phyloP scores from a whole-genome alignment of 2,797 vertebrate species.

The Alcedo quadribrachys region DNA sequence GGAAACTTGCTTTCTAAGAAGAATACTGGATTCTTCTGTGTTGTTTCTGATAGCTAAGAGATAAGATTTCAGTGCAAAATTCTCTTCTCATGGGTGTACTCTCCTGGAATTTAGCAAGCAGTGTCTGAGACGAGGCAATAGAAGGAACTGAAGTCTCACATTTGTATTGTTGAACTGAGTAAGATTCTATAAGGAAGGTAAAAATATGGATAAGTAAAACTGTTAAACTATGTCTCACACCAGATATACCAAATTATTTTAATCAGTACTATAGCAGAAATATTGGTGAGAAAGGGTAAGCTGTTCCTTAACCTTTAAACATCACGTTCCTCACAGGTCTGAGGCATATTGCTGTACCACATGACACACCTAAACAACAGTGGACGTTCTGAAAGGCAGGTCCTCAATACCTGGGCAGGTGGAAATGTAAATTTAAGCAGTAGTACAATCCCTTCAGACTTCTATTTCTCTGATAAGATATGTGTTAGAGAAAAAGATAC shows the following conservation, averaged over 20 bases:
- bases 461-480: background rate
- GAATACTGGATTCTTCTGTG: background rate
- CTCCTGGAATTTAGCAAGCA: background rate
- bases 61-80: background rate
- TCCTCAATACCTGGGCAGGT: background rate
- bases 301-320: background rate
- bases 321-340: background rate
- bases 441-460: background rate
- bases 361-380: background rate
- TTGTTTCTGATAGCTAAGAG: background rate
- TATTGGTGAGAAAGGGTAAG: background rate
- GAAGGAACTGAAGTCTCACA: background rate
- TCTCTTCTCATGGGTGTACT: background rate
- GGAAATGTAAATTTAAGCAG: background rate
- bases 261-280: background rate
- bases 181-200: background rate
- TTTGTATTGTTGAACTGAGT: background rate
- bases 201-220: background rate
- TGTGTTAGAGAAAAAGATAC: background rate
- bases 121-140: background rate
- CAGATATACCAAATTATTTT: background rate
- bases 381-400: background rate
- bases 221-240: background rate
- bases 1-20: conserved; percentile 45
- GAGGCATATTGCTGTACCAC: background rate